Evolutionary conservation across 2,888 invertebrate species (phyloP).

Genomic region (Conchocele bisecta): DNA sequence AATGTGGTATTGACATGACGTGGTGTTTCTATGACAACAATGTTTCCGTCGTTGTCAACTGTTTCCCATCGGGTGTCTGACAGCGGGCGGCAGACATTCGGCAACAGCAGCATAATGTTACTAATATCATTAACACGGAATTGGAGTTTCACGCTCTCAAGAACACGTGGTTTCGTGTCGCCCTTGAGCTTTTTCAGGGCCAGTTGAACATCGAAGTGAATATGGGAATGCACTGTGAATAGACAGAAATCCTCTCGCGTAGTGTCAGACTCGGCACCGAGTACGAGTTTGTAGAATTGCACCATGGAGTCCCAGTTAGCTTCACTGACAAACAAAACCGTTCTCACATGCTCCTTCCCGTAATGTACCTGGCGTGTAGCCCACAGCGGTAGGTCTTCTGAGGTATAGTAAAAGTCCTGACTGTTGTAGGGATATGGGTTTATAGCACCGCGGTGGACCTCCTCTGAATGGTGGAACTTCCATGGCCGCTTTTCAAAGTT

Average conservation of each 20-base stretch:
- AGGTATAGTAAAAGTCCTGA: constrained; percentile 75
- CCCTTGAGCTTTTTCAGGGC: constrained; percentile 72
- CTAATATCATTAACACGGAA: constrained; percentile 75
- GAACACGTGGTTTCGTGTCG: constrained; percentile 57
- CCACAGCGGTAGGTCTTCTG: constrained; percentile 76
- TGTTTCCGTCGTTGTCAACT: constrained; percentile 77
- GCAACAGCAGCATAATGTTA: constrained; percentile 74
- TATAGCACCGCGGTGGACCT: constrained; percentile 64
- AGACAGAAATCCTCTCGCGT: constrained; percentile 74
- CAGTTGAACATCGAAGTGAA: constrained; percentile 74
- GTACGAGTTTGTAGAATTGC: constrained; percentile 73
- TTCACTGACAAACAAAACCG: constrained; percentile 71
- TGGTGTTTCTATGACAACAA: constrained; percentile 68
- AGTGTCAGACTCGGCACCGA: constrained; percentile 72
- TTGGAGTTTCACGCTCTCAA: constrained; percentile 66
- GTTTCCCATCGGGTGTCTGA: constrained; percentile 77
- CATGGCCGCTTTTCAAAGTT: constrained; percentile 72
- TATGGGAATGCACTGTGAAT: constrained; percentile 71
- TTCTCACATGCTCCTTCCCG: constrained; percentile 76
- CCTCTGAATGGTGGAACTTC: constrained; percentile 77
- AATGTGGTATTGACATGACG: too few relatives aligned
- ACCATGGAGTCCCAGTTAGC: constrained; percentile 75
- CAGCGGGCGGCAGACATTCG: constrained; percentile 73
- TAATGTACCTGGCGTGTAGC: constrained; percentile 77
- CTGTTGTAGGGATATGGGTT: constrained; percentile 72